phyloP scores from a whole-genome alignment of 2,888 invertebrate species.

The Leptinotarsa haldemani region DNA sequence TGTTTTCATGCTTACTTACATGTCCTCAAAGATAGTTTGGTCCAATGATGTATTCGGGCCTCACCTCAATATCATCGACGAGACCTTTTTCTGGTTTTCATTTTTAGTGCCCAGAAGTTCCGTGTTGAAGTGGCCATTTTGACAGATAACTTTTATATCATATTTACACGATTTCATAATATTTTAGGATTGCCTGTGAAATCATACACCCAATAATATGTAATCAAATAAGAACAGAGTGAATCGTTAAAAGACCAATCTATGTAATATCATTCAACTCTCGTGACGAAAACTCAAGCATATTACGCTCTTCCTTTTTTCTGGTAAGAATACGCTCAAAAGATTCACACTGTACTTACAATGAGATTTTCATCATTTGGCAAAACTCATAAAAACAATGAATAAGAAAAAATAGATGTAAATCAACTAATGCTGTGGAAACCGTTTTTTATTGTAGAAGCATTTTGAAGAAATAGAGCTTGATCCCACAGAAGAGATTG shows the following conservation, averaged over 20 bases:
- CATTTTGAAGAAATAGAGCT: conserved; percentile 26
- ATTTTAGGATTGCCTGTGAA: conserved; percentile 8
- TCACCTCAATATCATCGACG: no score
- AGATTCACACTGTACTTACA: conserved; percentile 16
- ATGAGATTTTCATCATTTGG: conserved; percentile 9
- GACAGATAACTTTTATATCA: not conserved
- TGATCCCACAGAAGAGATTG: not conserved
- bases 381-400: not conserved
- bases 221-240: conserved; percentile 12
- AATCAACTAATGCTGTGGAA: conserved; percentile 35
- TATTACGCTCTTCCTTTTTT: not conserved
- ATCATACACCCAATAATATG: conserved; percentile 1
- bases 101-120: no score
- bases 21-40: no score
- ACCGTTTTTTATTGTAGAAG: conserved; percentile 31
- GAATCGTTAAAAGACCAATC: not conserved
- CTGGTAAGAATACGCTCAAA: not conserved
- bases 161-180: not conserved
- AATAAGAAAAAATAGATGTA: conserved; percentile 17
- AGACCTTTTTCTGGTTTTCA: no score
- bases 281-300: not conserved
- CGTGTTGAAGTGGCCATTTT: no score
- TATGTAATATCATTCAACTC: not conserved
- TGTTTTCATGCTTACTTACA: no score
- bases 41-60: no score